phyloP scores from a whole-genome alignment of 2,797 vertebrate species.

The Takifugu rubripes region DNA sequence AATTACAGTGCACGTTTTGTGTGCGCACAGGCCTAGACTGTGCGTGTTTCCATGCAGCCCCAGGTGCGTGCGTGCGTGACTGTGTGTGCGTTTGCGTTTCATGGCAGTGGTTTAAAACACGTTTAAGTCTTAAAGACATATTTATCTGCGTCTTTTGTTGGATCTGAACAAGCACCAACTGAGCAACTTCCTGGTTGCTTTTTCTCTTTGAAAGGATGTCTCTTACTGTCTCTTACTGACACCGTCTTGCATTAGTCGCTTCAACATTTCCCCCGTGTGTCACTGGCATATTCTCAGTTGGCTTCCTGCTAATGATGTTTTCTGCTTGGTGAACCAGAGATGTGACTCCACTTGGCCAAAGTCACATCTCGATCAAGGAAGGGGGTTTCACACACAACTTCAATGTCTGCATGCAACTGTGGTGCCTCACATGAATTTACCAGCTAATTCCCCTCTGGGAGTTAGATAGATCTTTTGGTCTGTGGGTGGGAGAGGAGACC shows the following conservation, averaged over 20 bases:
- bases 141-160: no score
- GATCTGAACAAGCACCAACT: no score
- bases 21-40: slow-evolving; percentile 1
- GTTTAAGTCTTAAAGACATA: no score
- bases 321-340: slow-evolving; percentile 35
- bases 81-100: background rate
- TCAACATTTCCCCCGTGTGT: slow-evolving; percentile 18
- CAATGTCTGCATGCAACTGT: background rate
- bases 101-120: background rate
- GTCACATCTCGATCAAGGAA: slow-evolving; percentile 12
- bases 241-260: slow-evolving; percentile 4
- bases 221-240: background rate
- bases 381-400: background rate
- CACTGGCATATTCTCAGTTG: slow-evolving; percentile 38
- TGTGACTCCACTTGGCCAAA: slow-evolving; percentile 27
- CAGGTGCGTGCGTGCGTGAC: slow-evolving; percentile 42
- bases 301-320: slow-evolving; percentile 37
- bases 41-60: slow-evolving; percentile 47
- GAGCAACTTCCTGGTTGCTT: no score
- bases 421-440: slow-evolving; percentile 1
- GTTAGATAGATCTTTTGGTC: slow-evolving; percentile 5
- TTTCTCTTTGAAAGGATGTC: no score
- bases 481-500: slow-evolving; percentile 5
- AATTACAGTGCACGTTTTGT: slow-evolving; percentile 56
- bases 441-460: slow-evolving; percentile 3